Evolutionary conservation across 2,113 vertebrate genomes (phyloP).

Genomic region (Aptenodytes patagonicus): DNA sequence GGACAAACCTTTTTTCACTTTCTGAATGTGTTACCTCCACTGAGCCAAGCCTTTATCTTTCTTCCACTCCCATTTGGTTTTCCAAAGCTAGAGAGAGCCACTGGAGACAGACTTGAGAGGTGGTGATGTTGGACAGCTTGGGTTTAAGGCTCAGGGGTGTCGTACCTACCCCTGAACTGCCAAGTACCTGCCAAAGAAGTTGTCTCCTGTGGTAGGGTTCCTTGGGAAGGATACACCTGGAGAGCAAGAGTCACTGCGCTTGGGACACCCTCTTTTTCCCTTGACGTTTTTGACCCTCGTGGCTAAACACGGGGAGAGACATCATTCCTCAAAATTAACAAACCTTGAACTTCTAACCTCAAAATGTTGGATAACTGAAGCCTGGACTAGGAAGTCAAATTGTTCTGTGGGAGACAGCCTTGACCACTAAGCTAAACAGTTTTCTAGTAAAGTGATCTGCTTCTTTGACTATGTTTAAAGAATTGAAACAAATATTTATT

Average conservation of each 20-base stretch:
- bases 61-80: not conserved
- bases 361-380: not conserved
- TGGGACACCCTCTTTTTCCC: not conserved
- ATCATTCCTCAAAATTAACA: not conserved
- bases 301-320: not conserved
- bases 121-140: not conserved
- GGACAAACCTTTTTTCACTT: not conserved
- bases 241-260: not conserved
- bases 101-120: not conserved
- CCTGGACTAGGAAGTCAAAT: not conserved
- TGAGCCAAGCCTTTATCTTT: not conserved
- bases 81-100: not conserved
- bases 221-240: not conserved
- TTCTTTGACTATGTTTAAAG: slow-evolving; percentile 3
- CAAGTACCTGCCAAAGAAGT: not conserved
- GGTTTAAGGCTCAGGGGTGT: not conserved
- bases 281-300: not conserved
- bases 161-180: not conserved
- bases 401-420: not conserved
- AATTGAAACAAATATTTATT: slow-evolving; percentile 39
- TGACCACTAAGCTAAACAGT: not conserved
- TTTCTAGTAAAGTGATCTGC: not conserved
- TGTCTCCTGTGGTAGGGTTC: not conserved
- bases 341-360: not conserved
- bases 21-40: not conserved